These are phyloP conservation scores for Lochmaea crataegi DNA, from an alignment of 2,888 invertebrate genomes.

Conservation along the genomic window DNA sequence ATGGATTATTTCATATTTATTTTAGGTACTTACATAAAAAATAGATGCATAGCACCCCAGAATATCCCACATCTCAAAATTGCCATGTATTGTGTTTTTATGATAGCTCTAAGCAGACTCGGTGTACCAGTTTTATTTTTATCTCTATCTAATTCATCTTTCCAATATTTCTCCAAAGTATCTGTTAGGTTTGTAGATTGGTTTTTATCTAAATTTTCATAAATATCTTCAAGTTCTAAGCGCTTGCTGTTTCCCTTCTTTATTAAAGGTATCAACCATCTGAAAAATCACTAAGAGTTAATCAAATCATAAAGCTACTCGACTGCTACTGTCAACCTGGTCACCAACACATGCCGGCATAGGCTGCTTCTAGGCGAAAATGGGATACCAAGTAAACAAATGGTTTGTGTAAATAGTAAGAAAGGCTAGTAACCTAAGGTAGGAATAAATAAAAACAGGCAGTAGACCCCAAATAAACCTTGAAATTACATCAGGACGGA, in stretches of 20 bases:
- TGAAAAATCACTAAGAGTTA: constrained; percentile 42
- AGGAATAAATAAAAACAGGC: too few species aligned
- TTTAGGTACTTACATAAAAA: constrained; percentile 41
- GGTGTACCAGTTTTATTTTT: constrained; percentile 54
- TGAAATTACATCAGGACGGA: too few species aligned
- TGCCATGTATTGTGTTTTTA: constrained; percentile 44
- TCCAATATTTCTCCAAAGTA: constrained; percentile 70
- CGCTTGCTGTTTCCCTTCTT: constrained; percentile 71
- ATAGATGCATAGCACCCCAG: constrained; percentile 27
- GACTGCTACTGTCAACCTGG: too few species aligned
- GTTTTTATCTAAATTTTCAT: constrained; percentile 71
- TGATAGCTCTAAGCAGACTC: constrained; percentile 48
- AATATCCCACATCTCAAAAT: constrained; percentile 48
- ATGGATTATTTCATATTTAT: too few species aligned
- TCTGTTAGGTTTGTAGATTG: constrained; percentile 73
- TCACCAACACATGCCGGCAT: too few species aligned
- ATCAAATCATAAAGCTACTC: too few species aligned
- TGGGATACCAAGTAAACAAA: too few species aligned
- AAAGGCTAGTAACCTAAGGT: too few species aligned
- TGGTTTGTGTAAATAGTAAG: too few species aligned
- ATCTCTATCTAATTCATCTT: constrained; percentile 43
- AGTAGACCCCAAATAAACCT: too few species aligned
- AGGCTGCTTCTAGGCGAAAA: too few species aligned
- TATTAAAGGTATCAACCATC: constrained; percentile 61
- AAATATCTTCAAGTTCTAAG: constrained; percentile 74